Evolutionary conservation across 2,797 vertebrate species (phyloP), one percentile per base, ranked within the genome.

Genomic region (Acrocephalus scirpaceus): DNA sequence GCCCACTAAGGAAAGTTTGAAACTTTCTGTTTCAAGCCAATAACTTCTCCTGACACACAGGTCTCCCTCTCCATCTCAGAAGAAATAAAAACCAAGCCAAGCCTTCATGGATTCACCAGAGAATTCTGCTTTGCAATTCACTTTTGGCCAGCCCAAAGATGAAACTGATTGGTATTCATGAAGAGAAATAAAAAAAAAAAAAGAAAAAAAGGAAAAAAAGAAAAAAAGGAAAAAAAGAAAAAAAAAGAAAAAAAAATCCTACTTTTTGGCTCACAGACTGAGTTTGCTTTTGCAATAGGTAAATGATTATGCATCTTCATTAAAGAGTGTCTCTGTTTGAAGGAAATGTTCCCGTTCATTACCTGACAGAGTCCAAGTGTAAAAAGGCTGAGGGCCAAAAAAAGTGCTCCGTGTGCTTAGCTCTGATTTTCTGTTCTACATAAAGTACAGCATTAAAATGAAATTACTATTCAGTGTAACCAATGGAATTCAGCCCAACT

Each of bases 361-460:
- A 90, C 89, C 90, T 96, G 87, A 90, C 58, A 70, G 69, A 80
- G 36, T 73, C 72, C 42, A 72, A 85, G 76, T 73, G 74, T 81
- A 75, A 83, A 87, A 94, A 91, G 87, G 91, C 93, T 88, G 90
- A 91, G 86, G 79, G 95, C 95, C 93, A 96, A 93, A 87, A 92
- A 75, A 88, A 84, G 40, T 91, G n/a, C 66, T 96, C 56, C 40
- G 5, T 86, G 50, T 60, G 89, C 92, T 96, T 83, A 93, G 47
- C 81, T 94, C 67, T 27, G 69, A 75, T 93, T 90, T 88, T 91
- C 89, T 69, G 57, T 87, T 96, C 88, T 88, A 74, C 86, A 78
- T 66, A 71, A 80, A 84, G 76, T 70, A 60, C 82, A 71, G 61
- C 67, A 81, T 95, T 96, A 96, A 95, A 96, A 90, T 57, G 67